Conservation (phyloP, 2,888 invertebrate genomes). For the Caenorhabditis sp. region DNA sequence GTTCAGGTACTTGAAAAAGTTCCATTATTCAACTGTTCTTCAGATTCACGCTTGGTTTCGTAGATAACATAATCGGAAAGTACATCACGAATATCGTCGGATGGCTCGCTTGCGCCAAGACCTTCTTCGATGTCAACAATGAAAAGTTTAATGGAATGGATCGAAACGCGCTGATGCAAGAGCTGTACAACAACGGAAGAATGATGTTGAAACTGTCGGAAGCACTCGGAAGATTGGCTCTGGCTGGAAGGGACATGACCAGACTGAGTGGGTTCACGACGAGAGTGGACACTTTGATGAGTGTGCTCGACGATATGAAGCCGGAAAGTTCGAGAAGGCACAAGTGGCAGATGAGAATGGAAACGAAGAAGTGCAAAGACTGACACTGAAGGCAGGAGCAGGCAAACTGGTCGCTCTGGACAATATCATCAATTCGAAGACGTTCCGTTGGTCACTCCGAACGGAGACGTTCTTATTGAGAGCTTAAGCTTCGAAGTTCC, state of each 20-base stretch:
- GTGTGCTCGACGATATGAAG: constrained; percentile 85
- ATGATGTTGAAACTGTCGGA: constrained; percentile 97
- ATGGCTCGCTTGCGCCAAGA: constrained; percentile 86
- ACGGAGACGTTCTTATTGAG: constrained; percentile 91
- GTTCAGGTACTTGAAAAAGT: constrained; percentile 52
- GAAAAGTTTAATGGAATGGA: constrained; percentile 85
- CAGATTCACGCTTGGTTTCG: constrained; percentile 86
- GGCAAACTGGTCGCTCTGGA: constrained; percentile 81
- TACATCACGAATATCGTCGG: constrained; percentile 95
- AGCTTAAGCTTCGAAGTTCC: constrained; percentile 87
- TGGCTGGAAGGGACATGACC: constrained; percentile 95
- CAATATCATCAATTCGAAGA: constrained; percentile 91
- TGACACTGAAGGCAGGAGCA: constrained; percentile 48
- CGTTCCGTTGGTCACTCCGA: constrained; percentile 96
- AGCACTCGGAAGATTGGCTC: constrained; percentile 93
- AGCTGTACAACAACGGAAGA: constrained; percentile 95
- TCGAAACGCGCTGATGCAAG: constrained; percentile 88
- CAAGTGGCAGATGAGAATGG: constrained; percentile 51
- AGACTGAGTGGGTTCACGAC: constrained; percentile 94
- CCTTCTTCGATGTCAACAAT: constrained; percentile 89
- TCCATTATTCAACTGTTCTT: constrained; percentile 29
- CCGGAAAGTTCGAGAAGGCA: constrained; percentile 63
- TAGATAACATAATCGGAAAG: constrained; percentile 96
- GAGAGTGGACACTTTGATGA: constrained; percentile 90
- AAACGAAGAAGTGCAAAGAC: constrained; percentile 15